Base-by-base conservation (phyloP, 1,140 invertebrate species). In the Zaprionus camerounensis region DNA sequence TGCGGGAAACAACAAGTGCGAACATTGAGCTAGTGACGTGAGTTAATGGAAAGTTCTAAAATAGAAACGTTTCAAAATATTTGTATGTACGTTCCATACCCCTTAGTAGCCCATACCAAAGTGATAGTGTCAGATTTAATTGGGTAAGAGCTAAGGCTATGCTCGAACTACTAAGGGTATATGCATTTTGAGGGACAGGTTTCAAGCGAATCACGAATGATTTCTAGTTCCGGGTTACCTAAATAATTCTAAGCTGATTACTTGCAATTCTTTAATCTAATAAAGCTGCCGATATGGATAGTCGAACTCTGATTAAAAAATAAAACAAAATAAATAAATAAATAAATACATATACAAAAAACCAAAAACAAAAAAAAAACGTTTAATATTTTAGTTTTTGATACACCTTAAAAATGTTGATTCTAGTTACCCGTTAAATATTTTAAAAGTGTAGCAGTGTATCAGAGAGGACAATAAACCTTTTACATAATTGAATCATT, bases 1-100 rank as follows among this genome's bases (percentile, higher is more conserved):
- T 9, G 4, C 20, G 1, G 5, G 38, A 9, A n/a, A 15, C 34
- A 24, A 20, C 58, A 61, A 44, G 13, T 61, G 58, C 58, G 58
- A 61, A 46, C 6, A 22, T n/a, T 63, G 26, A 31, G 26, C 24
- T 15, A 46, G 24, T 49, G 44, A 63, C 44, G 44, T 11, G 41
- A 28, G 11, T 61, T 26, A 24, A 62, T 49, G 24, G 24, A 46
- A 62, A 56, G 15, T 51, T 17, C 53, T 56, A 3, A 26, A 15
- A n/a, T 31, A n/a, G 20, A 24, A 51, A 24, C 20, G 57, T n/a
- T 59, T 38, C 1, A 59, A 59, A 58, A 36, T 22, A 38, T 22
- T 20, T 38, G 36, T 38, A 22, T 9, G 17, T 28, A 5, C 2
- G n/a, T 1, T 22, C 6, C 9, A 17, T 28, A 28, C 58, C 38